These are phyloP conservation scores for Octonoba sinensis DNA, from an alignment of 2,888 invertebrate species.

Conservation along the genomic window DNA sequence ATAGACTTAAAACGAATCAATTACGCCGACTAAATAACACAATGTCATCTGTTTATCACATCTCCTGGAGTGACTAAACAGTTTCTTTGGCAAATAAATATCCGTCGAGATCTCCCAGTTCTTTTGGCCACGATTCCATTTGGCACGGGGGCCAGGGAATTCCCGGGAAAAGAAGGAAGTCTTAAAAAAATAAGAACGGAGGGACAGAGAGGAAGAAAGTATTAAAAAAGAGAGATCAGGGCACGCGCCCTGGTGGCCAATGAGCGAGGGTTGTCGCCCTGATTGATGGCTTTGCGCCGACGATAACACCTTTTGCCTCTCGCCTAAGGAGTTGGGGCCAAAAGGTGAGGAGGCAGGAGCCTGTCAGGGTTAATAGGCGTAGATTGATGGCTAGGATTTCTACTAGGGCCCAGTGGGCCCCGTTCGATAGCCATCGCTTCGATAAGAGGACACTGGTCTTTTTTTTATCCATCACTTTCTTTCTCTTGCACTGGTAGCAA, in stretches of 20 bases:
- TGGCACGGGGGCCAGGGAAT: too few species aligned
- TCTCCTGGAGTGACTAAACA: too few species aligned
- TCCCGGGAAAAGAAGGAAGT: too few species aligned
- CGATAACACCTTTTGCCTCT: constrained; percentile 62
- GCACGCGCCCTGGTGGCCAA: constrained; percentile 63
- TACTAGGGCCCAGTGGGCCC: constrained; percentile 38
- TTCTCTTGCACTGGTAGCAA: constrained; percentile 47
- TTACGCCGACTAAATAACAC: too few species aligned
- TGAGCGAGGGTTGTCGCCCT: constrained; percentile 47
- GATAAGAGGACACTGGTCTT: constrained; percentile 52
- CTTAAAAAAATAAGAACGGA: constrained; percentile 10
- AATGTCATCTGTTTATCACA: too few species aligned
- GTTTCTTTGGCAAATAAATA: too few species aligned
- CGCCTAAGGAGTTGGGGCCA: constrained; percentile 54
- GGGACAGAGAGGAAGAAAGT: constrained; percentile 15
- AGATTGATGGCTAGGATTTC: constrained; percentile 65
- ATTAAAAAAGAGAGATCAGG: constrained; percentile 32
- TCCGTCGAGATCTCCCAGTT: too few species aligned
- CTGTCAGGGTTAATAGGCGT: constrained; percentile 65
- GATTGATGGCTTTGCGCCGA: constrained; percentile 60
- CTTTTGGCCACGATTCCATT: too few species aligned
- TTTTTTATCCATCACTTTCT: constrained; percentile 25
- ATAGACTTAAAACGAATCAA: too few species aligned
- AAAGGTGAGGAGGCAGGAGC: constrained; percentile 60
- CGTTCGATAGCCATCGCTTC: constrained; percentile 54